Percentiles rank a stretch among this genome's conserved stretches.
Evolutionary conservation across 2,888 invertebrate genomes (phyloP).

Genomic region (Latheticus oryzae): DNA sequence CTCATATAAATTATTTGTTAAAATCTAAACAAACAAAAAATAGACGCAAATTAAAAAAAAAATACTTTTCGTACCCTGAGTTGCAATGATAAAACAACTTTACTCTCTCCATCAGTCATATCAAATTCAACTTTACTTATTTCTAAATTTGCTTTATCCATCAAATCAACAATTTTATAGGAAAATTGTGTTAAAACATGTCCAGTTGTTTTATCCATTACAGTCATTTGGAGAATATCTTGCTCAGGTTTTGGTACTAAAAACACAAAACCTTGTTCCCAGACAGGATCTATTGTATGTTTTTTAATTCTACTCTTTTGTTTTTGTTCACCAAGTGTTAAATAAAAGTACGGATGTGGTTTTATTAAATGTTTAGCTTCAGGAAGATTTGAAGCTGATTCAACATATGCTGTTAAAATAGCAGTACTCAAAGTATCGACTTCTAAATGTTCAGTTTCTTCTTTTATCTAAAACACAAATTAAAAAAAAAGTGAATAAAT

Average conservation of each 20-base stretch:
- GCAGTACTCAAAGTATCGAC: slow-evolving; percentile 80
- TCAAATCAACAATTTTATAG: slow-evolving; percentile 75
- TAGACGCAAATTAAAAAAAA: slow-evolving; percentile 4
- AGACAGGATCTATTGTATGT: slow-evolving; percentile 88
- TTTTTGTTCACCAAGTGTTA: slow-evolving; percentile 80
- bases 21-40: slow-evolving; percentile 51
- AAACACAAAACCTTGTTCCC: slow-evolving; percentile 93
- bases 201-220: slow-evolving; percentile 83
- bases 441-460: slow-evolving; percentile 77
- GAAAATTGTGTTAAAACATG: slow-evolving; percentile 76
- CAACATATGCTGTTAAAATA: slow-evolving; percentile 85
- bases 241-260: slow-evolving; percentile 89
- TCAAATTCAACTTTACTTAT: slow-evolving; percentile 79
- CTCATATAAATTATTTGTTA: slow-evolving; percentile 54
- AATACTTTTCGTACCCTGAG: slow-evolving; percentile 73
- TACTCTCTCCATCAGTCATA: slow-evolving; percentile 79
- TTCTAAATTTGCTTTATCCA: slow-evolving; percentile 77
- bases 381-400: slow-evolving; percentile 63
- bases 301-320: slow-evolving; percentile 77
- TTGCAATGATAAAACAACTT: slow-evolving; percentile 79
- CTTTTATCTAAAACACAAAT: slow-evolving; percentile 69
- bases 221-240: slow-evolving; percentile 84
- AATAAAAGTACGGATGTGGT: slow-evolving; percentile 84
- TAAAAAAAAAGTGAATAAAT: slow-evolving; percentile 13
- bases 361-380: slow-evolving; percentile 74